Conservation (phyloP, 1,140 invertebrate species). For the Delia radicum region DNA sequence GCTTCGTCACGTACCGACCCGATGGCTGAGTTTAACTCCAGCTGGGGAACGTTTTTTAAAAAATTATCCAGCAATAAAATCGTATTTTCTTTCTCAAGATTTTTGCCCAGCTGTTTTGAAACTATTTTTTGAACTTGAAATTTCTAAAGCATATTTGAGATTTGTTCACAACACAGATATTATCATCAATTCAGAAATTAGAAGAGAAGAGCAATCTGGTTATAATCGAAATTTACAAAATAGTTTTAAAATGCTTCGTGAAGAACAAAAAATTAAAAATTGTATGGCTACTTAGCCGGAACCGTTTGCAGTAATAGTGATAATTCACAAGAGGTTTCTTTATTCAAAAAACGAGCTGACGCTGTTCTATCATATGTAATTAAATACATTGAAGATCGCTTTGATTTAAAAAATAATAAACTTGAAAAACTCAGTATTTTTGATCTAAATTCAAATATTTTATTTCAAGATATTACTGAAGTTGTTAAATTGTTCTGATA, state of each 20-base stretch:
- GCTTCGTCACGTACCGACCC: neutral
- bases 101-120: neutral
- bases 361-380: too few relatives aligned
- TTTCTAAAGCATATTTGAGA: neutral
- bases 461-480: too few relatives aligned
- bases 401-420: neutral
- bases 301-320: neutral
- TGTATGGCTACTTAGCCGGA: neutral
- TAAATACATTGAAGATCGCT: neutral
- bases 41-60: constrained; percentile 8
- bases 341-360: constrained; percentile 3
- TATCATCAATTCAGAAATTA: neutral
- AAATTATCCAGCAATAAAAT: constrained; percentile 2
- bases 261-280: neutral
- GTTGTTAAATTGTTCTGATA: too few relatives aligned
- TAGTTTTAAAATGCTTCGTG: neutral
- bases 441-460: too few relatives aligned
- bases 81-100: constrained; percentile 13
- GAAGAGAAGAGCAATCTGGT: neutral
- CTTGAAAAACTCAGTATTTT: neutral
- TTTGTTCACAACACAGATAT: neutral
- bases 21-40: constrained; percentile 9
- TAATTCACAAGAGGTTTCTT: too few relatives aligned
- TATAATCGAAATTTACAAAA: neutral
- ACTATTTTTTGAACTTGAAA: constrained; percentile 5